phyloP scores from a whole-genome alignment of 1,140 invertebrate species.

The Pollicipes pollicipes region DNA sequence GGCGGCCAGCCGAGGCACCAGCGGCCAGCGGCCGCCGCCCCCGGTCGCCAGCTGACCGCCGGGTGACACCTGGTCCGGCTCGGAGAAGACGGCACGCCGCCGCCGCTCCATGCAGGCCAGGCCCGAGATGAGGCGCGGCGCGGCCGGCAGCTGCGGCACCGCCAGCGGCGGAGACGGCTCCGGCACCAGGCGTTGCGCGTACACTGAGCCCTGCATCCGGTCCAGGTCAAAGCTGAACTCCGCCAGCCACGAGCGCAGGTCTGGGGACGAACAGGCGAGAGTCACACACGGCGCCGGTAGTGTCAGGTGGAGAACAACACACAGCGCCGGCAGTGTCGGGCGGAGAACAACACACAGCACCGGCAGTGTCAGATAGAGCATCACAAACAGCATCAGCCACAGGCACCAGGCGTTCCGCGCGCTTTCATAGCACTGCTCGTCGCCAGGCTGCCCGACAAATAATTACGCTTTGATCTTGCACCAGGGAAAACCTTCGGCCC shows the following conservation, averaged over 20 bases:
- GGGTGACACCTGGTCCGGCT: slow-evolving; percentile 14
- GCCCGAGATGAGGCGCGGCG: slow-evolving; percentile 64
- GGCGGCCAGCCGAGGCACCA: slow-evolving; percentile 44
- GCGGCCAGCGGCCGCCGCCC: slow-evolving; percentile 45
- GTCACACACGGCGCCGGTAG: too few species aligned
- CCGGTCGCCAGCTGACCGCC: slow-evolving; percentile 34
- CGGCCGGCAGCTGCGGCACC: slow-evolving; percentile 51
- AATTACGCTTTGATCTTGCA: too few species aligned
- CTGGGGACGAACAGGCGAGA: slow-evolving; percentile 30
- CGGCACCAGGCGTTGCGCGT: slow-evolving; percentile 30
- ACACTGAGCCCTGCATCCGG: slow-evolving; percentile 64
- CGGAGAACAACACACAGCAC: too few species aligned
- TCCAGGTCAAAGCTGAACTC: slow-evolving; percentile 71
- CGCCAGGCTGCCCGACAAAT: too few species aligned
- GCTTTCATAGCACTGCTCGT: too few species aligned
- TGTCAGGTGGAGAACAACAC: too few species aligned
- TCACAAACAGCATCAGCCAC: too few species aligned
- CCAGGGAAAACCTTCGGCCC: too few species aligned
- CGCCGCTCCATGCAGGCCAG: slow-evolving; percentile 48
- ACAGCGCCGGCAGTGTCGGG: too few species aligned
- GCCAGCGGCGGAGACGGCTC: slow-evolving; percentile 16
- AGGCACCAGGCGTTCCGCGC: too few species aligned
- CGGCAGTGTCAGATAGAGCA: too few species aligned
- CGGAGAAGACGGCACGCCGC: slow-evolving; percentile 15
- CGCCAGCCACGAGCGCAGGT: slow-evolving; percentile 61